These are phyloP conservation scores for Encarsia formosa DNA, from an alignment of 2,888 invertebrate species.

Conservation along the genomic window DNA sequence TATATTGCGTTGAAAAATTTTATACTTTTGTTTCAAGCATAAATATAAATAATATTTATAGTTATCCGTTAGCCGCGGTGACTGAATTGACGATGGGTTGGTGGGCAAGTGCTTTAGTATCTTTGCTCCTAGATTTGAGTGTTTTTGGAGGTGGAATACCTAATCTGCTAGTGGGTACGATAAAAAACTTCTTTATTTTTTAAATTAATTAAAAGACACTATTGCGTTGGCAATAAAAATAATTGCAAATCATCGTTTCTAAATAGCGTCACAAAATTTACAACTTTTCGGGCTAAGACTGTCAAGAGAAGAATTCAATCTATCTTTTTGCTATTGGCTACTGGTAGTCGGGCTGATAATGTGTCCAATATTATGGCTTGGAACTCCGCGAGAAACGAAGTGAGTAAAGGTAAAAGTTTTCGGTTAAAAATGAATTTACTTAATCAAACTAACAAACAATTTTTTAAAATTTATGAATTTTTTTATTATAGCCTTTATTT, in stretches of 20 bases:
- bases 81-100: conserved; percentile 74
- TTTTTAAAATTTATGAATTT: no score
- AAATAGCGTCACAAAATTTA: conserved; percentile 70
- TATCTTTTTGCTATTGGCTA: conserved; percentile 82
- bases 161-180: conserved; percentile 70
- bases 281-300: conserved; percentile 73
- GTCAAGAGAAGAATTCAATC: conserved; percentile 60
- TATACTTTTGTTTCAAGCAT: neutral
- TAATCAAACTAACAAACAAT: no score
- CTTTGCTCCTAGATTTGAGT: conserved; percentile 68
- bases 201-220: conserved; percentile 1
- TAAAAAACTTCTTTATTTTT: conserved; percentile 1
- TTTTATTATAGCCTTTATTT: no score
- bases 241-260: conserved; percentile 23
- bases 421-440: neutral
- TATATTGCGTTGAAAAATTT: neutral
- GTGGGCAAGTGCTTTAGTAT: conserved; percentile 60
- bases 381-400: conserved; percentile 92
- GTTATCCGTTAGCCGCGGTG: conserved; percentile 81
- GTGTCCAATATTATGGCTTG: conserved; percentile 81
- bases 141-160: conserved; percentile 77
- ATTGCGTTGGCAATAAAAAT: neutral
- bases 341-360: conserved; percentile 69
- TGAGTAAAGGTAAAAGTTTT: conserved; percentile 48
- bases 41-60: conserved; percentile 35